Percentiles rank a stretch among this genome's conserved stretches.
phyloP scores from a whole-genome alignment of 2,888 invertebrate genomes.

The Drosophila merina region DNA sequence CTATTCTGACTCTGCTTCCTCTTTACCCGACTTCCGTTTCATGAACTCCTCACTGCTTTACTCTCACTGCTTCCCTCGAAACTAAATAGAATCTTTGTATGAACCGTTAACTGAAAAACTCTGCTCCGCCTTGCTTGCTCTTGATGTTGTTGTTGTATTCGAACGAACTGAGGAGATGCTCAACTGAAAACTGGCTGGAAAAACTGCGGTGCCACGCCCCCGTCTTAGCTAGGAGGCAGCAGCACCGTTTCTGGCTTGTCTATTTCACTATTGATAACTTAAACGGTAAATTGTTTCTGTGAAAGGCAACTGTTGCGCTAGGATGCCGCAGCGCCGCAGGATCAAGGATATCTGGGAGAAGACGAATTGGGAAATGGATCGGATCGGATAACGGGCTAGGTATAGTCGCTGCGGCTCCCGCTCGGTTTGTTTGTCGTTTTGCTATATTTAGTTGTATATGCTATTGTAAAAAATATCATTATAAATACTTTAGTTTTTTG shows the following conservation, averaged over 20 bases:
- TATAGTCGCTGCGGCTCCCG: slow-evolving; percentile 48
- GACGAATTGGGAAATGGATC: background rate
- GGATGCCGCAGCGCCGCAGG: slow-evolving; percentile 49
- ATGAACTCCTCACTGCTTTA: background rate
- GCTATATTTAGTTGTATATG: slow-evolving; percentile 75
- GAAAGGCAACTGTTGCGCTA: slow-evolving; percentile 74
- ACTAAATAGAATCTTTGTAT: slow-evolving; percentile 75
- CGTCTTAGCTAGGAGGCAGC: slow-evolving; percentile 16
- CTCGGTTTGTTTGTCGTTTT: slow-evolving; percentile 78
- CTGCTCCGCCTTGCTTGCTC: slow-evolving; percentile 26
- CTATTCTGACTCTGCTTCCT: slow-evolving; percentile 42
- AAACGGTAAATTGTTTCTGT: slow-evolving; percentile 79
- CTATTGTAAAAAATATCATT: slow-evolving; percentile 79
- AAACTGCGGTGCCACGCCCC: slow-evolving; percentile 55
- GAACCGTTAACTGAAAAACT: slow-evolving; percentile 63
- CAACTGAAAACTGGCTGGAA: slow-evolving; percentile 70
- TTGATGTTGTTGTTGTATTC: slow-evolving; percentile 57
- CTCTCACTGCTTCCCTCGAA: slow-evolving; percentile 30
- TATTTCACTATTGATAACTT: slow-evolving; percentile 77
- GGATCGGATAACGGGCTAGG: slow-evolving; percentile 7
- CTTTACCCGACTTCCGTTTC: slow-evolving; percentile 18
- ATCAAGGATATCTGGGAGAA: slow-evolving; percentile 13
- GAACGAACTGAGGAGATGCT: slow-evolving; percentile 57
- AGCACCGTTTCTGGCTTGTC: slow-evolving; percentile 60
- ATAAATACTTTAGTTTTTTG: slow-evolving; percentile 60